phyloP scores from a whole-genome alignment of 2,888 invertebrate genomes.

The Stenodema calcarata region DNA sequence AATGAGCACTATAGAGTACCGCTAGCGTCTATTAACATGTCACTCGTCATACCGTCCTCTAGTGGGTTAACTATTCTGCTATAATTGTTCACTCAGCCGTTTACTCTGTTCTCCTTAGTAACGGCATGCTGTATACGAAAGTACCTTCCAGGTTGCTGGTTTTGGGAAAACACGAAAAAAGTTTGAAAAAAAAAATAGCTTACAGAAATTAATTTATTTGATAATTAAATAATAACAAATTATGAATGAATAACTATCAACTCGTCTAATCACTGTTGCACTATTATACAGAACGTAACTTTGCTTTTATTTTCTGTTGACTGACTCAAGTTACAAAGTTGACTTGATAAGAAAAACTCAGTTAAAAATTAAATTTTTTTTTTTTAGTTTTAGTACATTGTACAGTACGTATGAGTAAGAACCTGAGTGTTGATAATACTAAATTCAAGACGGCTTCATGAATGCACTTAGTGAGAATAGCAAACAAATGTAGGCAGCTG shows the following conservation, averaged over 20 bases:
- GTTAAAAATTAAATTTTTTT: background rate
- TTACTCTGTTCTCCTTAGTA: too few relatives aligned
- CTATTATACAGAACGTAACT: background rate
- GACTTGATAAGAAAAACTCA: background rate
- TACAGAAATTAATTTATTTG: constrained; percentile 20
- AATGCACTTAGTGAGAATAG: background rate
- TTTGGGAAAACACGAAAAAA: background rate
- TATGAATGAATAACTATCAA: constrained; percentile 12
- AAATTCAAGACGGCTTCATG: background rate
- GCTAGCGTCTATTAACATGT: too few relatives aligned
- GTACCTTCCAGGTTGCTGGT: too few relatives aligned
- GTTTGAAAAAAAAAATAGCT: background rate
- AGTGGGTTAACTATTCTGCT: too few relatives aligned
- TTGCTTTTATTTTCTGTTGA: background rate
- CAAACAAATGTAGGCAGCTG: background rate
- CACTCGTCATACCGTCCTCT: too few relatives aligned
- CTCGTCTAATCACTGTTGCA: background rate
- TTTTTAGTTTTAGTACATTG: background rate
- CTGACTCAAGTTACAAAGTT: background rate
- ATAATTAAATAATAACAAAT: constrained; percentile 32
- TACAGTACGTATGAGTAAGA: background rate
- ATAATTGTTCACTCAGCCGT: too few relatives aligned
- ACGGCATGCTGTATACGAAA: too few relatives aligned
- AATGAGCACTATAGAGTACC: too few relatives aligned
- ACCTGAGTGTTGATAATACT: background rate